phyloP scores from a whole-genome alignment of 2,797 vertebrate species.

The Sebastes minor region DNA sequence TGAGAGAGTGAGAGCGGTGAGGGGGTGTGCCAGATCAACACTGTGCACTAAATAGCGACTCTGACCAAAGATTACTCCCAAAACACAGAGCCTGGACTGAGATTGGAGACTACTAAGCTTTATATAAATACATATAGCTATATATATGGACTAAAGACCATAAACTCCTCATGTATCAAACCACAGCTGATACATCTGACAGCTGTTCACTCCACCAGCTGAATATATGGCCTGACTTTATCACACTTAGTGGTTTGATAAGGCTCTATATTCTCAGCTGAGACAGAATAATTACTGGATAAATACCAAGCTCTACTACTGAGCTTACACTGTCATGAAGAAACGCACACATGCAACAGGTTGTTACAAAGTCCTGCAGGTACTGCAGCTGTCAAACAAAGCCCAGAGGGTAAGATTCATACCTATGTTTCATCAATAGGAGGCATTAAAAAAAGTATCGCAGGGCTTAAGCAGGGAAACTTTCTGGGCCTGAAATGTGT shows the following conservation, averaged over 20 bases:
- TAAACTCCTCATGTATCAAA: conserved; percentile 32
- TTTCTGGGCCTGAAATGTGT: background rate
- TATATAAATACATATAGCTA: background rate
- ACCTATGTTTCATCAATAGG: background rate
- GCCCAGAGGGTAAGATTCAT: background rate
- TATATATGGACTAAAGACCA: conserved; percentile 15
- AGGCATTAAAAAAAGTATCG: background rate
- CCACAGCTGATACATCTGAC: background rate
- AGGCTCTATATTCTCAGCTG: background rate
- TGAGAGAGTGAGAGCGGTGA: background rate
- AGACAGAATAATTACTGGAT: background rate
- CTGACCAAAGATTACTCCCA: conserved; percentile 37
- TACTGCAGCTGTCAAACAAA: background rate
- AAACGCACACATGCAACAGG: conserved; percentile 24
- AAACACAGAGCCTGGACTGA: conserved; percentile 21
- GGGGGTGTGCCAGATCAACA: conserved; percentile 16
- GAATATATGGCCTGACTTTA: background rate
- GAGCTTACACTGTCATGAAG: background rate
- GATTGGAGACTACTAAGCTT: background rate
- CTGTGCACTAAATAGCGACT: conserved; percentile 27
- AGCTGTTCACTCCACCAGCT: conserved; percentile 1
- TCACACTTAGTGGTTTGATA: background rate
- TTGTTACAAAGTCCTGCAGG: conserved; percentile 21
- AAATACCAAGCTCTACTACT: background rate
- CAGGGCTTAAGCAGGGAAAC: background rate